A percentile compares a stretch with the other conserved stretches of the same genome.
phyloP scores from a whole-genome alignment of 2,888 invertebrate genomes.

The Idaea aversata region DNA sequence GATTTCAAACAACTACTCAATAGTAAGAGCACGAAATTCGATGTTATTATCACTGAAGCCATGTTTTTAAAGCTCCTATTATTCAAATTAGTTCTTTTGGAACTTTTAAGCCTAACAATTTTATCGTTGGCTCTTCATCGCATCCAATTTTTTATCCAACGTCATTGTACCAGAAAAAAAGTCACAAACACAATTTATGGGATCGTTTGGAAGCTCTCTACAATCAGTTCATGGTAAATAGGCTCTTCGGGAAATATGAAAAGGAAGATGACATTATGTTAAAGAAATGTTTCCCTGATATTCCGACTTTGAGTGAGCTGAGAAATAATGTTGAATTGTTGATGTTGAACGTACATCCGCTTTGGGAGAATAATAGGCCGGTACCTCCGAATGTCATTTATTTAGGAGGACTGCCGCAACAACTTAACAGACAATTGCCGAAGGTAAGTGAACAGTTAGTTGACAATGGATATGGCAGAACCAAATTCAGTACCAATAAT shows the following conservation, averaged over 20 bases:
- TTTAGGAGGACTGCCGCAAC: slow-evolving; percentile 45
- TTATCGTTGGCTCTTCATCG: slow-evolving; percentile 26
- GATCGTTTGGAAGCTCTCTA: slow-evolving; percentile 34
- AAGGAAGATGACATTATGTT: slow-evolving; percentile 6
- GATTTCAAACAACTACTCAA: slow-evolving; percentile 30
- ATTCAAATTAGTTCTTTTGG: slow-evolving; percentile 44
- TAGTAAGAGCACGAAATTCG: slow-evolving; percentile 29
- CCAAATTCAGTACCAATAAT: slow-evolving; percentile 26
- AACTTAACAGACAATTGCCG: slow-evolving; percentile 31
- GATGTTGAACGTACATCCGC: slow-evolving; percentile 28
- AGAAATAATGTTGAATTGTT: slow-evolving; percentile 30
- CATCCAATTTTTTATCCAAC: slow-evolving; percentile 35
- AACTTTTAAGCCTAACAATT: slow-evolving; percentile 17
- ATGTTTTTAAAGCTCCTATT: slow-evolving; percentile 40
- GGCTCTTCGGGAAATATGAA: background rate
- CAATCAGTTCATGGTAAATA: background rate
- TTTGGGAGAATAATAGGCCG: slow-evolving; percentile 32
- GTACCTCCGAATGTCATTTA: slow-evolving; percentile 36
- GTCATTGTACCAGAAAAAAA: slow-evolving; percentile 20
- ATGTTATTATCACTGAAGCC: slow-evolving; percentile 44
- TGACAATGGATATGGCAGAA: slow-evolving; percentile 6
- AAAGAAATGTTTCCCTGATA: slow-evolving; percentile 7
- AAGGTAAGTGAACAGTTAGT: slow-evolving; percentile 22
- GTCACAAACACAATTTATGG: slow-evolving; percentile 32
- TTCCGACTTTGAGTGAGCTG: slow-evolving; percentile 22